Evolutionary conservation across 1,140 invertebrate genomes (phyloP).

Genomic region (Drosophila kohkoa): DNA sequence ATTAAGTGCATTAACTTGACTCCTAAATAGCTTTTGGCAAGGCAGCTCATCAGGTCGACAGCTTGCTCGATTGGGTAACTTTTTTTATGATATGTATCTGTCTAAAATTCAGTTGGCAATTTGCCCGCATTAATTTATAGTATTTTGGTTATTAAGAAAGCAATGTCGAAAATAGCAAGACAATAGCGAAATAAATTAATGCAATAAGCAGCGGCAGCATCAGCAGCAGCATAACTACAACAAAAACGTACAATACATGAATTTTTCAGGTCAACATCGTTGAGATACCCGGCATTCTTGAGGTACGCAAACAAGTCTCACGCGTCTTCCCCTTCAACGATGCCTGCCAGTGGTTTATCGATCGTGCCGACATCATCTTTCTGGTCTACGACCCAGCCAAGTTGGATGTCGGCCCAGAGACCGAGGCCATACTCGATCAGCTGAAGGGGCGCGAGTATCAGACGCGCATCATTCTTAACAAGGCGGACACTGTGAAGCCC

Average conservation of each 20-base stretch:
- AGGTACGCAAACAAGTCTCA: slow-evolving; percentile 96
- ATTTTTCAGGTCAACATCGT: slow-evolving; percentile 94
- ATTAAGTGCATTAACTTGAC: slow-evolving; percentile 69
- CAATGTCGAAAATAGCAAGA: slow-evolving; percentile 59
- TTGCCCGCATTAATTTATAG: slow-evolving; percentile 69
- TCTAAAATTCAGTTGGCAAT: slow-evolving; percentile 51
- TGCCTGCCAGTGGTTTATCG: slow-evolving; percentile 98
- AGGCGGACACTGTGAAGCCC: slow-evolving; percentile 96
- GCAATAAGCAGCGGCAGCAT: too few relatives aligned
- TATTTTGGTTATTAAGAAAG: slow-evolving; percentile 78
- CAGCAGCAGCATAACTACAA: slow-evolving; percentile 13
- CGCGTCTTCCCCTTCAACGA: slow-evolving; percentile 97
- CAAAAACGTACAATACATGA: slow-evolving; percentile 6
- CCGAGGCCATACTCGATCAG: slow-evolving; percentile 96
- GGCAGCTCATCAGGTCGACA: slow-evolving; percentile 27
- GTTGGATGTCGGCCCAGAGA: slow-evolving; percentile 96
- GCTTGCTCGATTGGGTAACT: slow-evolving; percentile 66
- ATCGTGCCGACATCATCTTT: slow-evolving; percentile 97
- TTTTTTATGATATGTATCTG: slow-evolving; percentile 36
- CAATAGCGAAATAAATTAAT: slow-evolving; percentile 73
- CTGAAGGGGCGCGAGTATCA: slow-evolving; percentile 96
- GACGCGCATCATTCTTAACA: slow-evolving; percentile 96
- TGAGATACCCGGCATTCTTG: slow-evolving; percentile 97
- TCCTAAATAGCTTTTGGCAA: slow-evolving; percentile 66
- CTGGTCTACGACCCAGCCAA: slow-evolving; percentile 97